Conservation (phyloP, 2,113 vertebrate species). For the Austrofundulus limnaeus region DNA sequence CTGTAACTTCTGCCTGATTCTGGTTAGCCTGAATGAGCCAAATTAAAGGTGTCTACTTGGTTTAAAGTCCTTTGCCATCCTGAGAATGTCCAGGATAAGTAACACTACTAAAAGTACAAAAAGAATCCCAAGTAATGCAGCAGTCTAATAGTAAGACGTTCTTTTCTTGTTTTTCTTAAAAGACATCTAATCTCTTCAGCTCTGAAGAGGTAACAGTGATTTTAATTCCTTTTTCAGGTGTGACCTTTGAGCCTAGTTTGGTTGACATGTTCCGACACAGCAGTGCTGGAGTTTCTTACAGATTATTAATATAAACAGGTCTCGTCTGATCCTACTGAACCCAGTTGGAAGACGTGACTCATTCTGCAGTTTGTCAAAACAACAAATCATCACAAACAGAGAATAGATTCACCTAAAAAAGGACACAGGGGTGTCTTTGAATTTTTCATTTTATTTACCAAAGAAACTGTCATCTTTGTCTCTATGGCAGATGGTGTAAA, state of each 20-base stretch:
- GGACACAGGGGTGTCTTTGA: constrained; percentile 11
- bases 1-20: constrained; percentile 39
- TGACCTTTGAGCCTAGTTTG: constrained; percentile 40
- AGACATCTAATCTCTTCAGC: no score
- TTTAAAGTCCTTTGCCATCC: not conserved
- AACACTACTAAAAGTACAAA: constrained; percentile 28
- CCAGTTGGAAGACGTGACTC: constrained; percentile 26
- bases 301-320: constrained; percentile 38
- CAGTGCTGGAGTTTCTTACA: constrained; percentile 4
- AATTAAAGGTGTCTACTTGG: constrained; percentile 38
- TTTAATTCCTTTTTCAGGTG: constrained; percentile 41
- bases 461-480: not conserved
- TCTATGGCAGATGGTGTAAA: not conserved
- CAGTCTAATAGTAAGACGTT: no score
- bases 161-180: no score
- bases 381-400: constrained; percentile 5
- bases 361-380: constrained; percentile 30
- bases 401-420: not conserved
- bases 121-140: constrained; percentile 16
- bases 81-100: constrained; percentile 29
- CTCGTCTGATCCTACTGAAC: constrained; percentile 32
- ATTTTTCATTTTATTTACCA: not conserved
- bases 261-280: constrained; percentile 42
- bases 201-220: not conserved
- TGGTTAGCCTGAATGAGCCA: constrained; percentile 33